These are phyloP conservation scores for Adelges cooleyi DNA, from an alignment of 1,140 invertebrate species.

Conservation along the genomic window DNA sequence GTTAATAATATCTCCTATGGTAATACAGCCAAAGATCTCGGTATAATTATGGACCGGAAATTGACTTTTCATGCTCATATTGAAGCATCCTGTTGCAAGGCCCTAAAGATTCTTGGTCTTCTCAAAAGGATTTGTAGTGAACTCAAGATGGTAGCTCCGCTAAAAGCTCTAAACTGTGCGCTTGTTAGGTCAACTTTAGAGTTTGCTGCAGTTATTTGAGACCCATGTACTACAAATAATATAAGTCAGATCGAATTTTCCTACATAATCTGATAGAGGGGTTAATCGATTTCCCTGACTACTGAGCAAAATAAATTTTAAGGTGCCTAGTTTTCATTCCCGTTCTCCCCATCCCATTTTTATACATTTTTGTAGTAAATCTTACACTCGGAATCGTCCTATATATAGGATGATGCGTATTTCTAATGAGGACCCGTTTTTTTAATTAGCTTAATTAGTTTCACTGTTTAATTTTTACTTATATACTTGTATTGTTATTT, in stretches of 20 bases:
- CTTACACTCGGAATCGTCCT: too few species aligned
- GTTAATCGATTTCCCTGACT: not conserved
- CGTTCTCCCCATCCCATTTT: not conserved
- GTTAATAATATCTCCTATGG: too few species aligned
- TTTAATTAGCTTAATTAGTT: too few species aligned
- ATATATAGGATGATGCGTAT: too few species aligned
- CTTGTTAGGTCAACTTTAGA: not conserved
- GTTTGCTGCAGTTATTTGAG: not conserved
- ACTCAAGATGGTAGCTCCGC: not conserved
- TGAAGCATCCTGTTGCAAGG: not conserved
- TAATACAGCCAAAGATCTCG: not conserved
- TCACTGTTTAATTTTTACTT: too few species aligned
- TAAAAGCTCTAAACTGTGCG: not conserved
- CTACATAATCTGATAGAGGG: not conserved
- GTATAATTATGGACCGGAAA: not conserved
- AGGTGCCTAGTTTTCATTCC: not conserved
- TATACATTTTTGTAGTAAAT: too few species aligned
- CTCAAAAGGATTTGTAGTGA: not conserved
- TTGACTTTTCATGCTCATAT: not conserved
- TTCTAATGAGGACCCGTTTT: too few species aligned
- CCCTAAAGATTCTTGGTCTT: not conserved
- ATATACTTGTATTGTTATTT: too few species aligned
- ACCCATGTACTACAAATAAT: not conserved
- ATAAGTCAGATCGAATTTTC: conserved; percentile 46
- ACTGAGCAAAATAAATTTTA: not conserved